Base-by-base conservation (phyloP, 1,140 invertebrate genomes). In the Drosophila sechellia region DNA sequence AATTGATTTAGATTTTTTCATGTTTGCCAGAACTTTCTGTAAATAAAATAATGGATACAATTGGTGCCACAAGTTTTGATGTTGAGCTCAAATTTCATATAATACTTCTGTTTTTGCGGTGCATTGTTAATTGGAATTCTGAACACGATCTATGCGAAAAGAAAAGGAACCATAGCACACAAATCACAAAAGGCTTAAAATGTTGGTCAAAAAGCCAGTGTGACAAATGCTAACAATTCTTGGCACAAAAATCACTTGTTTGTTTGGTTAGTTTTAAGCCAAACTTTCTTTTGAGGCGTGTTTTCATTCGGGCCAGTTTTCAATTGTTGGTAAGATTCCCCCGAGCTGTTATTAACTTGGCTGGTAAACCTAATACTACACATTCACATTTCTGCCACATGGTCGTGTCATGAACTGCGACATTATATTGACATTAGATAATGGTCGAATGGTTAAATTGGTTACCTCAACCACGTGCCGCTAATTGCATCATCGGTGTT, bases 211-310 rank as follows among this genome's bases (percentile, higher is more conserved):
- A 69, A 70, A 70, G 43, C 64, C 8, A 27, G 66, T 70, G 64
- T 54, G 39, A 75, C 71, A 63, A 74, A 63, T 63, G 58, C 58
- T 45, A 55, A 75, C 60, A 53, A 58, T 75, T 75, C 73, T 77
- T 76, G 72, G 73, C 63, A 68, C 61, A 66, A 56, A 66, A 64
- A 68, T 65, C 64, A 52, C 37, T 65, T 73, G 50, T 77, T 77
- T 50, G 50, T 61, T 34, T 65, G 60, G 31, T 11, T 34, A 42
- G 72, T 75, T 68, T 65, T 66, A 54, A 54, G 37, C 37, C 35
- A 35, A 81, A 86, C 83, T 86, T 86, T 86, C 83, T 86, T 79
- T 85, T 77, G 64, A 84, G 74, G 68, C 74, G 66, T 76, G 61
- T 78, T 70, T 74, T 63, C 39, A 60, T 81, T 61, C n/a, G 5